Conservation (phyloP, 2,797 vertebrate species). For the Megalops cyprinoides region DNA sequence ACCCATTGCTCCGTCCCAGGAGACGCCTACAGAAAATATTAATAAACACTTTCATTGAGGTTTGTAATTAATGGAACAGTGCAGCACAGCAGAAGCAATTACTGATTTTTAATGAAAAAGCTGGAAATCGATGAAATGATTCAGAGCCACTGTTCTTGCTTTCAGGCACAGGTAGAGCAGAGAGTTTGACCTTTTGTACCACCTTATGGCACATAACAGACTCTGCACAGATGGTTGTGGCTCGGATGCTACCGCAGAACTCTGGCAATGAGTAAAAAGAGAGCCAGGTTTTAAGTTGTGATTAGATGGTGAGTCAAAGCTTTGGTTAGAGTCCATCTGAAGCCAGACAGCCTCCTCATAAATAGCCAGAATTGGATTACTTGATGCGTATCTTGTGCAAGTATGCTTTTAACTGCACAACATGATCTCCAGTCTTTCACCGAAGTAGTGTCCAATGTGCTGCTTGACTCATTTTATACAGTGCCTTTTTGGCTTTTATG, state of each 20-base stretch:
- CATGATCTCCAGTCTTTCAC: neutral
- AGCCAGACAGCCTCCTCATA: neutral
- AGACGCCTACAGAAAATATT: neutral
- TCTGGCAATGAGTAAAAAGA: neutral
- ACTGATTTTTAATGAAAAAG: slow-evolving; percentile 10
- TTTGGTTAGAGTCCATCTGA: slow-evolving; percentile 22
- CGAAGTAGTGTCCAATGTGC: no score
- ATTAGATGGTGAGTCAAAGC: slow-evolving; percentile 6
- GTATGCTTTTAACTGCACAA: neutral
- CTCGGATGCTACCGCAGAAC: neutral
- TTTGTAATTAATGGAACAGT: neutral
- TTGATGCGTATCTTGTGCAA: neutral
- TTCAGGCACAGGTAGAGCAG: slow-evolving; percentile 2
- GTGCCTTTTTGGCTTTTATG: no score
- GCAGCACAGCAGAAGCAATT: no score
- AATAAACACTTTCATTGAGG: slow-evolving; percentile 5
- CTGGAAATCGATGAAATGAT: slow-evolving; percentile 1
- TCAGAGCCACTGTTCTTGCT: neutral
- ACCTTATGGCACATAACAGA: no score
- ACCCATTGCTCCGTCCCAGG: no score
- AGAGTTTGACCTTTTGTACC: neutral
- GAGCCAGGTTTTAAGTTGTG: neutral
- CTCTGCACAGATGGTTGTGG: neutral
- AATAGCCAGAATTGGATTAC: neutral
- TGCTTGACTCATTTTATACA: no score